Base-by-base conservation (phyloP, 2,113 vertebrate genomes). In the Synchiropus splendidus region DNA sequence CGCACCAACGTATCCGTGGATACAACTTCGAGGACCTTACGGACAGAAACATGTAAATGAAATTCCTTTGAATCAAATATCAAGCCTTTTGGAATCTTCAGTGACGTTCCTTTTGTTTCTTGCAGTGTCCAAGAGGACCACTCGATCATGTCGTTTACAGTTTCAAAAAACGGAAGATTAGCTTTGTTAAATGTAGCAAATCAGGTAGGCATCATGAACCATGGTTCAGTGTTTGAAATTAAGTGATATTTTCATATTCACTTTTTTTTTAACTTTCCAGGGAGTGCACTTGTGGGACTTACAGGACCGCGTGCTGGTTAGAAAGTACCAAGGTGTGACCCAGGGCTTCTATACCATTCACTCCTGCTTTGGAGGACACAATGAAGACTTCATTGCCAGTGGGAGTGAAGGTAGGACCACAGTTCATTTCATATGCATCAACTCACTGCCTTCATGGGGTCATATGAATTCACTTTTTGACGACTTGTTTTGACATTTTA, bases 131-230 rank as follows among this genome's bases (percentile, higher is more conserved):
- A 99, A 82, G 95, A 99, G 87, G 95, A 99, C 86, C 95, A 99
- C 77, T 94, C 95, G 70, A 94, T 99, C 78, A 99, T 99, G 95
- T 99, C 95, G 60, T 99, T 99, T 87, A 97, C 94, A 73, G 96
- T 99, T 90, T 99, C 95, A 80, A 98, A 94, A 88, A 99, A 93
- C 34, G 95, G 95, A 84, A 91, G 92, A 87, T 89, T 98, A 94
- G 95, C 95, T 90, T 96, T 99, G 94, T 97, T 99, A 97, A 99
- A 99, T 89, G 95, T 99, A 91, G 95, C 95, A 90, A 98, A 92
- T 97, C 95, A 98, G 95, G 95, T 98, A 78, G 88, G 86, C 16
- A 6, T 2, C 4, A 2, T 5, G 2, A 10, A 16, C 12, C 10
- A 10, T 10, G 13, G 10, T 11, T 2, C 3, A 2, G 8, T 9